A percentile compares a stretch with the other conserved stretches of the same genome.
These are phyloP conservation scores for Crotalus adamanteus DNA, from an alignment of 2,797 vertebrate species.

Conservation along the genomic window DNA sequence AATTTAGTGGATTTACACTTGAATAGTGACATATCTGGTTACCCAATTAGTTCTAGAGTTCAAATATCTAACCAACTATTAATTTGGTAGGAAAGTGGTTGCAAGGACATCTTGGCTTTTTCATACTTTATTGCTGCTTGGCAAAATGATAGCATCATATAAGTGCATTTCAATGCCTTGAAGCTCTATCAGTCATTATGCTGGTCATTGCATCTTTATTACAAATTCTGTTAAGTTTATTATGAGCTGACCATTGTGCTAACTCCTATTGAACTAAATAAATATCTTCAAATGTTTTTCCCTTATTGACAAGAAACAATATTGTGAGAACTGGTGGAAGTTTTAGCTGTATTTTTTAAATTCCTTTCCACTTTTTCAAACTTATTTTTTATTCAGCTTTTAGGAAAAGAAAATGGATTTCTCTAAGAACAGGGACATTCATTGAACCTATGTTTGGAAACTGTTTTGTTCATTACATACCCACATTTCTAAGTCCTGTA, in stretches of 20 bases:
- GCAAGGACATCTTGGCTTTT: constrained; percentile 7
- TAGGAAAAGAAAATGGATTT: neutral
- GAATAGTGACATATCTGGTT: neutral
- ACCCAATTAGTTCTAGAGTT: neutral
- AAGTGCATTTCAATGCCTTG: neutral
- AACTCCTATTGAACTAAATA: neutral
- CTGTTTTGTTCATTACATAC: neutral
- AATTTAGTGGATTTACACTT: neutral
- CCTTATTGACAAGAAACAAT: neutral
- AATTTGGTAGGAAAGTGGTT: neutral
- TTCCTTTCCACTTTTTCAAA: neutral
- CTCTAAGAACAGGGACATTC: neutral
- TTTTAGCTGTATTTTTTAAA: neutral
- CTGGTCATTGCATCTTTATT: neutral
- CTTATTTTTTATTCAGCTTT: neutral
- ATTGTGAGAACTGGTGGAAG: neutral
- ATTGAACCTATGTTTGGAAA: neutral
- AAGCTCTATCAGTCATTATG: neutral
- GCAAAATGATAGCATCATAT: neutral
- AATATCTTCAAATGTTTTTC: neutral
- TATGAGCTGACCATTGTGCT: neutral
- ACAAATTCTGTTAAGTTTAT: neutral
- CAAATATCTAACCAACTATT: neutral
- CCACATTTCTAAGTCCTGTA: neutral
- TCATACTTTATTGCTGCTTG: neutral